Evolutionary conservation across 1,140 invertebrate genomes (phyloP).

Genomic region (Schlechtendalia chinensis): DNA sequence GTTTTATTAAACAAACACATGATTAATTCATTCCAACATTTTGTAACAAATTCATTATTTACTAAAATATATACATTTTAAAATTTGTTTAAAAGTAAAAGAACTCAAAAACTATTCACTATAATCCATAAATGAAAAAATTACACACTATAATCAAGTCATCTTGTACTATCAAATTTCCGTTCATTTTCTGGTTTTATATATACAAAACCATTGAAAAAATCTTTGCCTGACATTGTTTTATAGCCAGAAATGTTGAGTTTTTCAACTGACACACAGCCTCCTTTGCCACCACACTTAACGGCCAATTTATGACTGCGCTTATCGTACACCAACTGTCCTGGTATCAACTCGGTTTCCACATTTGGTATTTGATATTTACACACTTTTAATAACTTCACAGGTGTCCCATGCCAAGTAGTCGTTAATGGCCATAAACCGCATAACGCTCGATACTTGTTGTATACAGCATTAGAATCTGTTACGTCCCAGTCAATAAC

Average conservation of each 20-base stretch:
- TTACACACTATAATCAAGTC: neutral
- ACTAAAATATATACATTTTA: conserved; percentile 3
- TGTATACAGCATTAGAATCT: conserved; percentile 63
- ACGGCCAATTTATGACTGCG: conserved; percentile 50
- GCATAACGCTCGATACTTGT: conserved; percentile 66
- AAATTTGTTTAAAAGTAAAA: neutral
- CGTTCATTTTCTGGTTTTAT: conserved; percentile 49
- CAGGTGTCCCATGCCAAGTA: conserved; percentile 53
- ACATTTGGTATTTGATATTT: conserved; percentile 1
- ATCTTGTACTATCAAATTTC: neutral
- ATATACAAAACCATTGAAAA: conserved; percentile 54
- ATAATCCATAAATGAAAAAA: neutral
- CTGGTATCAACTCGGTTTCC: neutral
- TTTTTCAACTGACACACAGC: conserved; percentile 49
- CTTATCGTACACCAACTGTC: conserved; percentile 51
- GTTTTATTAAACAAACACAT: neutral
- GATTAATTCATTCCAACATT: neutral
- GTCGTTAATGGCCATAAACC: conserved; percentile 65
- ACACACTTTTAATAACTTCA: conserved; percentile 39
- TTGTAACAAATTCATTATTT: conserved; percentile 6
- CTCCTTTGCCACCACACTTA: conserved; percentile 53
- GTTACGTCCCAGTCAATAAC: conserved; percentile 66
- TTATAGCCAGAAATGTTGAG: conserved; percentile 52
- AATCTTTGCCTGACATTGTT: conserved; percentile 52
- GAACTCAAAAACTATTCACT: neutral